These are phyloP conservation scores for Mormyrus proboscirostris DNA, from an alignment of 2,797 vertebrate species.

Conservation along the genomic window DNA sequence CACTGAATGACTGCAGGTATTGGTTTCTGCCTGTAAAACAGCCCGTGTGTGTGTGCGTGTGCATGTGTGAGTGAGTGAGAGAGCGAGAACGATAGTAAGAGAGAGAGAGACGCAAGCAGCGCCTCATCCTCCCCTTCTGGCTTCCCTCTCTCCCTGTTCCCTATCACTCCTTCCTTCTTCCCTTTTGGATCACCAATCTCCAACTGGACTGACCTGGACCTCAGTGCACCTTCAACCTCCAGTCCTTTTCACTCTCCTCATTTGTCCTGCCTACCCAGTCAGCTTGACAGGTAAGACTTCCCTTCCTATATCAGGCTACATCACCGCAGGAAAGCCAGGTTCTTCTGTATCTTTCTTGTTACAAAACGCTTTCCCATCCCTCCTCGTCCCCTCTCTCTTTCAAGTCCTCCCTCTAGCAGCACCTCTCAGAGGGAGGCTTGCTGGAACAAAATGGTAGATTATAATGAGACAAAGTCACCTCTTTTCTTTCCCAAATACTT, in stretches of 20 bases:
- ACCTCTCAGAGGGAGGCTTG: conserved; percentile 40
- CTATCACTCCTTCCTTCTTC: conserved; percentile 63
- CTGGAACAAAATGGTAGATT: conserved; percentile 41
- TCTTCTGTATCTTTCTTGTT: background rate
- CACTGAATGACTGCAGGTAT: conserved; percentile 66
- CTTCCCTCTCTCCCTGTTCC: conserved; percentile 69
- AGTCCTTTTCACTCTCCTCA: conserved; percentile 69
- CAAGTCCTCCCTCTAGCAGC: conserved; percentile 48
- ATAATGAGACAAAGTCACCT: conserved; percentile 52
- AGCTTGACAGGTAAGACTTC: conserved; percentile 59
- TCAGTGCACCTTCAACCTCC: conserved; percentile 44
- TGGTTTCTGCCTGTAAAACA: conserved; percentile 56
- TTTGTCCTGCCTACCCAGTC: conserved; percentile 59
- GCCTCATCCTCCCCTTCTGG: conserved; percentile 62
- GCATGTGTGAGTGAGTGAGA: conserved; percentile 23
- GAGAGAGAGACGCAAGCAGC: conserved; percentile 51
- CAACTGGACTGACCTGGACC: conserved; percentile 22
- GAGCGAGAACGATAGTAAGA: conserved; percentile 50
- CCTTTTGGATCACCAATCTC: conserved; percentile 35
- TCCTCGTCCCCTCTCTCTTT: conserved; percentile 35
- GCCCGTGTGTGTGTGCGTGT: conserved; percentile 40
- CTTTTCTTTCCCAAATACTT: conserved; percentile 41
- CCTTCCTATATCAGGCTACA: background rate
- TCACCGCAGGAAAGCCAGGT: background rate
- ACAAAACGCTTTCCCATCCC: conserved; percentile 7